Evolutionary conservation across 2,888 invertebrate species (phyloP).

Genomic region (Andrena minutula): DNA sequence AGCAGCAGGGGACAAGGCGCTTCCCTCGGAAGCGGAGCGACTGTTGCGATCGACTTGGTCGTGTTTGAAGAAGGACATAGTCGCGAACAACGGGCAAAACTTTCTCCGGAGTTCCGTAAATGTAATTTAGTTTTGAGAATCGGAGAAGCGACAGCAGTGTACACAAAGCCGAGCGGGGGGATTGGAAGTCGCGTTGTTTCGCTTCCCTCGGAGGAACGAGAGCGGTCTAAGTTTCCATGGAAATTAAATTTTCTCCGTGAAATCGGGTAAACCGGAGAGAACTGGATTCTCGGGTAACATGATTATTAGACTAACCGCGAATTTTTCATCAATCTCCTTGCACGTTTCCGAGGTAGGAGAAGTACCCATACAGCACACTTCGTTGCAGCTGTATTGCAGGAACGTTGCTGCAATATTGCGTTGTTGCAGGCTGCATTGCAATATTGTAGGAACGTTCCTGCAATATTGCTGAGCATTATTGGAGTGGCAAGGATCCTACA

Average conservation of each 20-base stretch:
- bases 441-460: no score
- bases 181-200: constrained; percentile 38
- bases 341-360: no score
- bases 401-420: no score
- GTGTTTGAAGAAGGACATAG: constrained; percentile 73
- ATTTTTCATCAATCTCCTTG: not conserved
- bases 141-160: constrained; percentile 22
- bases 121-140: constrained; percentile 72
- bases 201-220: not conserved
- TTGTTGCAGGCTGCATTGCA: no score
- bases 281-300: not conserved
- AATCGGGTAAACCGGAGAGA: constrained; percentile 9
- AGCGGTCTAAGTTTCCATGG: constrained; percentile 13
- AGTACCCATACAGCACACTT: no score
- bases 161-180: constrained; percentile 15
- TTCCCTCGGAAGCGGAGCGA: not conserved
- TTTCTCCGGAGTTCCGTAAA: constrained; percentile 70
- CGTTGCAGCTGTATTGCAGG: no score
- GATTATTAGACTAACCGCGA: not conserved
- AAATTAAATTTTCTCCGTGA: constrained; percentile 15
- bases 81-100: constrained; percentile 49
- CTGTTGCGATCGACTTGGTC: constrained; percentile 29
- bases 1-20: constrained; percentile 4
- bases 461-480: no score
- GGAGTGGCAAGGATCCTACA: no score